phyloP scores from a whole-genome alignment of 2,113 vertebrate genomes.

The Synodontis membranacea region DNA sequence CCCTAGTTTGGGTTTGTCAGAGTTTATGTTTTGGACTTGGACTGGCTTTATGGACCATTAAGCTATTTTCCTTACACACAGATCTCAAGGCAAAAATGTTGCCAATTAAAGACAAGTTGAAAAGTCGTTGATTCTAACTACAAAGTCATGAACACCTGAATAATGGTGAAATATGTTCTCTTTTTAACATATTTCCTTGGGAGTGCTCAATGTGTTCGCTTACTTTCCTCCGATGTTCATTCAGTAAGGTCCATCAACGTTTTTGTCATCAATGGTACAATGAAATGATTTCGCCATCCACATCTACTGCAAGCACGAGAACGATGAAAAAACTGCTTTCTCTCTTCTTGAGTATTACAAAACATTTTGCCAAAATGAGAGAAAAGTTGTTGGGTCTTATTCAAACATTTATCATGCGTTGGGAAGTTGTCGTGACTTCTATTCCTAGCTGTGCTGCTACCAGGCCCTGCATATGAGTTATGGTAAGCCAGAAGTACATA shows the following conservation, averaged over 20 bases:
- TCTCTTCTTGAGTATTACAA: conserved; percentile 21
- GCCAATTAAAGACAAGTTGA: neutral
- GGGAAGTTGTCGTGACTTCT: conserved; percentile 60
- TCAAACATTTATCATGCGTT: conserved; percentile 59
- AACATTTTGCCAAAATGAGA: conserved; percentile 33
- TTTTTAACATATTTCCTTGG: conserved; percentile 27
- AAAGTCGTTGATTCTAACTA: neutral
- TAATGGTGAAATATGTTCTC: conserved; percentile 23
- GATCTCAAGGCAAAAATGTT: neutral
- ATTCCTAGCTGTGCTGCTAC: conserved; percentile 50
- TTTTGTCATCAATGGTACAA: neutral
- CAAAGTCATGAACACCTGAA: conserved; percentile 31
- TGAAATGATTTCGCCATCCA: conserved; percentile 1
- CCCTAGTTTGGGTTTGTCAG: neutral
- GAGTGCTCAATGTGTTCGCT: conserved; percentile 25
- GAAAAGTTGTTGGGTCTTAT: conserved; percentile 52
- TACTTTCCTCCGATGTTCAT: conserved; percentile 31
- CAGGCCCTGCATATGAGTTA: conserved; percentile 58
- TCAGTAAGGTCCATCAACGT: neutral
- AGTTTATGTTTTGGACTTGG: neutral
- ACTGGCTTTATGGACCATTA: neutral
- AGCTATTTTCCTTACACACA: neutral
- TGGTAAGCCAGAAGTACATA: conserved; percentile 60
- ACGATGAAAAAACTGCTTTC: conserved; percentile 15
- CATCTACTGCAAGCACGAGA: neutral